Evolutionary conservation across 1,140 invertebrate genomes (phyloP).

Genomic region (Procambarus virginalis): DNA sequence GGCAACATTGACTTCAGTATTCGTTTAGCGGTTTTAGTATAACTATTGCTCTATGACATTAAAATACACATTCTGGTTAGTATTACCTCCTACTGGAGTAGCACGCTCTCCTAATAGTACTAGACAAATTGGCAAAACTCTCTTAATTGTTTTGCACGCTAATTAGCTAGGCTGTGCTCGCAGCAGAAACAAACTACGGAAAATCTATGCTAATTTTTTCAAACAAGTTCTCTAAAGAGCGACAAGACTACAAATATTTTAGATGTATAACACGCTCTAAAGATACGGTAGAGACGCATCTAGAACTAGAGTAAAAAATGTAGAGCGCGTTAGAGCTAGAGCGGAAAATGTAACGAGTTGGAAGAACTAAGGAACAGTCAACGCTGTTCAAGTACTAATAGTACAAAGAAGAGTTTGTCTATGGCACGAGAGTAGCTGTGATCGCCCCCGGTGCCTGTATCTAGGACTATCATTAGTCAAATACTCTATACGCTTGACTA

Average conservation of each 20-base stretch:
- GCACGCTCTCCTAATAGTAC: too few relatives aligned
- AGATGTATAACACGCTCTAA: not conserved
- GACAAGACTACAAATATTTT: too few relatives aligned
- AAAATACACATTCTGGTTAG: too few relatives aligned
- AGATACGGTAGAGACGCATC: not conserved
- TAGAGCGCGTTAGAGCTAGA: not conserved
- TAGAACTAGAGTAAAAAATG: not conserved
- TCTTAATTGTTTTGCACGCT: too few relatives aligned
- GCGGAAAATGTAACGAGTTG: not conserved
- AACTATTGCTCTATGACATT: too few relatives aligned
- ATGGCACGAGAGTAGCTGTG: not conserved
- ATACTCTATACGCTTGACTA: slow-evolving; percentile 22
- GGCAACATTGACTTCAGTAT: too few relatives aligned
- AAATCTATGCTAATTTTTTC: not conserved
- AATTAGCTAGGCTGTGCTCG: too few relatives aligned
- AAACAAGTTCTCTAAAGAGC: not conserved
- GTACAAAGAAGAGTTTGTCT: not conserved
- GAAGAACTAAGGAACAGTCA: not conserved
- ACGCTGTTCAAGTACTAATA: not conserved
- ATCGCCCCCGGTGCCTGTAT: not conserved
- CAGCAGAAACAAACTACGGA: not conserved
- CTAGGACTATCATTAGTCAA: slow-evolving; percentile 9
- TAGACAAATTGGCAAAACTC: too few relatives aligned
- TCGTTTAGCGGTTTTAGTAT: too few relatives aligned
- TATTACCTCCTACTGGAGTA: too few relatives aligned